A percentile compares a stretch with the other conserved stretches of the same genome.
phyloP scores from a whole-genome alignment of 2,113 vertebrate species.

The Ictalurus punctatus region DNA sequence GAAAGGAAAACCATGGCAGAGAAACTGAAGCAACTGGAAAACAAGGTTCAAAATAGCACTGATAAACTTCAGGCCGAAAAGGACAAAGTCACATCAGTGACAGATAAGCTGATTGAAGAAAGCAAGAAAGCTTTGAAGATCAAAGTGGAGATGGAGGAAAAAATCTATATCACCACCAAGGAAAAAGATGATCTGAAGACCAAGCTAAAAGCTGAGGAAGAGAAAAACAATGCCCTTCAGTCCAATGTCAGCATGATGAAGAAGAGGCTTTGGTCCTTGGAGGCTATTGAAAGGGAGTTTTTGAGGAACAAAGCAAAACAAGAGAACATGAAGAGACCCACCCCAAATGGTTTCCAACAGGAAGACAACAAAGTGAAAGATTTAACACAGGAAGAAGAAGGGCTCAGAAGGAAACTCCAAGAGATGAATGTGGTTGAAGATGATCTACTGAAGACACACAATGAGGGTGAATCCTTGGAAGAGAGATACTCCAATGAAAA shows the following conservation, averaged over 20 bases:
- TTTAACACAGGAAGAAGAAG: constrained; percentile 91
- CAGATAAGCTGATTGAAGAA: constrained; percentile 95
- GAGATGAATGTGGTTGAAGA: constrained; percentile 92
- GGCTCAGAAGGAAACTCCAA: constrained; percentile 85
- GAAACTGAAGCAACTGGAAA: constrained; percentile 92
- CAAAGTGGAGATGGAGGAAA: constrained; percentile 93
- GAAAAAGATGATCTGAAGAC: constrained; percentile 90
- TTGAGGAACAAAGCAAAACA: constrained; percentile 86
- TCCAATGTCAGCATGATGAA: constrained; percentile 88
- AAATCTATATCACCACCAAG: constrained; percentile 81
- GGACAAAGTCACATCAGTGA: constrained; percentile 88
- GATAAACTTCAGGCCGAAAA: constrained; percentile 90
- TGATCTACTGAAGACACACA: constrained; percentile 89
- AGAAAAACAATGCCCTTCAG: constrained; percentile 85
- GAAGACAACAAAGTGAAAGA: constrained; percentile 97
- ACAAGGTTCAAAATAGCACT: constrained; percentile 85
- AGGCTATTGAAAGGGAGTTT: constrained; percentile 85
- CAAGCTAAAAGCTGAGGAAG: constrained; percentile 85
- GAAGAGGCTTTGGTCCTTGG: constrained; percentile 89
- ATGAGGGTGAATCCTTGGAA: constrained; percentile 88
- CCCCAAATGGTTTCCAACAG: constrained; percentile 78
- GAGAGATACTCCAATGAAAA: constrained; percentile 82
- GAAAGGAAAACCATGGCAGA: constrained; percentile 91
- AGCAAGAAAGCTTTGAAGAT: constrained; percentile 90
- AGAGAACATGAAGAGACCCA: constrained; percentile 78